A percentile compares a stretch with the other conserved stretches of the same genome.
Conservation (phyloP, 1,140 invertebrate species). For the Ceratoteleas bidentatus region DNA sequence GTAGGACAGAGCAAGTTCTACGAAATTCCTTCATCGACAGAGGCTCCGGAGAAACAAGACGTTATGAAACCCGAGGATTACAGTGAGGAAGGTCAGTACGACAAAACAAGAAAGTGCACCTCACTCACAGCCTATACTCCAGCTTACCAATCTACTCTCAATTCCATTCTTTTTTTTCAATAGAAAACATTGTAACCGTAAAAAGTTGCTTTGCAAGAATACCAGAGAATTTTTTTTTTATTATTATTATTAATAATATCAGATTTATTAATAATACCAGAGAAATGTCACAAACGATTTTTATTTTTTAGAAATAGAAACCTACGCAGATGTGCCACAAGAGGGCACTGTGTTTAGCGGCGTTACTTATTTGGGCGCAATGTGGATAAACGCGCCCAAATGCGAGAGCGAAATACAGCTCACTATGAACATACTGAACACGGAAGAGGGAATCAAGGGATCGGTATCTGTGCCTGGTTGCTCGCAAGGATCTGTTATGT, state of each 20-base stretch:
- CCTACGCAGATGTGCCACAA: conserved; percentile 89
- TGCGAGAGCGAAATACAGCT: conserved; percentile 97
- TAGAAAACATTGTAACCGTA: too few species aligned
- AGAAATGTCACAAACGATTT: too few species aligned
- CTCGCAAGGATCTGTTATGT: conserved; percentile 92
- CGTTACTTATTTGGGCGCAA: conserved; percentile 96
- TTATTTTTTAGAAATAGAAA: conserved; percentile 69
- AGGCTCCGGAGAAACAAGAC: conserved; percentile 87
- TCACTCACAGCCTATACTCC: too few species aligned
- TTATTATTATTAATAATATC: too few species aligned
- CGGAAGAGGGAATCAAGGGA: conserved; percentile 91
- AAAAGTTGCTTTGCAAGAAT: too few species aligned
- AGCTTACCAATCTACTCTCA: too few species aligned
- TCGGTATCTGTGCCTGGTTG: conserved; percentile 95
- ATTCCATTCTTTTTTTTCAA: too few species aligned
- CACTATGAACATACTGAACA: conserved; percentile 95
- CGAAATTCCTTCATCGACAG: conserved; percentile 70
- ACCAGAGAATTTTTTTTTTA: too few species aligned
- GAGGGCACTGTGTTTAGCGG: conserved; percentile 96
- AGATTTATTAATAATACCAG: too few species aligned
- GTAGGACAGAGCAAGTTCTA: conserved; percentile 81
- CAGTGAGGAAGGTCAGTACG: conserved; percentile 82
- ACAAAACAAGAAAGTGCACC: conserved; percentile 26
- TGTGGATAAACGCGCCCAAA: conserved; percentile 95
- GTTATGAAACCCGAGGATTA: conserved; percentile 89